Conservation (phyloP, 30 jellyfish, hydroid and myxozoan species). For the Turritopsis rubra region DNA sequence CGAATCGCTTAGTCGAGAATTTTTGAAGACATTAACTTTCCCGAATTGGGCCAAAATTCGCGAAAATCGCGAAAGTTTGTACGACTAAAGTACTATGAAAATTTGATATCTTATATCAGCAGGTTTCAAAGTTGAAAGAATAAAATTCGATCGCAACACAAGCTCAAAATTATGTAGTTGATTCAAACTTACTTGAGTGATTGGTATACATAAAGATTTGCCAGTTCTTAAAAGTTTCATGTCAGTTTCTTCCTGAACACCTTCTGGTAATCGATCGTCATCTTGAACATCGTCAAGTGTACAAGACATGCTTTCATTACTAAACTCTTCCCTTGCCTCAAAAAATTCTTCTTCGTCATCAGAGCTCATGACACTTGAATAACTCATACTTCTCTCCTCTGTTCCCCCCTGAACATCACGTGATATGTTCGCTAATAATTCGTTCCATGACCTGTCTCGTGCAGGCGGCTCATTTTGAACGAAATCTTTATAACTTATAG, state of each 20-base stretch:
- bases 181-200: constrained; percentile 78
- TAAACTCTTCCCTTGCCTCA: constrained; percentile 72
- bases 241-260: constrained; percentile 67
- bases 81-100: too few relatives aligned
- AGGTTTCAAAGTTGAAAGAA: too few relatives aligned
- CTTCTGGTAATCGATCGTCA: constrained; percentile 30
- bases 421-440: background rate
- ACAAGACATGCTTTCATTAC: background rate
- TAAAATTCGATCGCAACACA: too few relatives aligned
- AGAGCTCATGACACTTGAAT: constrained; percentile 1
- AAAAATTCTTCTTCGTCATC: constrained; percentile 85
- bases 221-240: constrained; percentile 59
- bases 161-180: too few relatives aligned
- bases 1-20: too few relatives aligned
- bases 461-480: background rate
- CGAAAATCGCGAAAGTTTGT: too few relatives aligned
- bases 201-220: constrained; percentile 69
- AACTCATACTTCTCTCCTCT: background rate
- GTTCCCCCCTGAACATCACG: background rate
- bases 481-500: constrained; percentile 36
- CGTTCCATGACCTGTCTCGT: constrained; percentile 10
- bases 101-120: too few relatives aligned
- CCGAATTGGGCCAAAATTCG: too few relatives aligned
- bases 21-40: too few relatives aligned
- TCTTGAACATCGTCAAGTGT: background rate